These are phyloP conservation scores for Octopus bimaculoides DNA, from an alignment of 1,140 invertebrate species.

Conservation along the genomic window DNA sequence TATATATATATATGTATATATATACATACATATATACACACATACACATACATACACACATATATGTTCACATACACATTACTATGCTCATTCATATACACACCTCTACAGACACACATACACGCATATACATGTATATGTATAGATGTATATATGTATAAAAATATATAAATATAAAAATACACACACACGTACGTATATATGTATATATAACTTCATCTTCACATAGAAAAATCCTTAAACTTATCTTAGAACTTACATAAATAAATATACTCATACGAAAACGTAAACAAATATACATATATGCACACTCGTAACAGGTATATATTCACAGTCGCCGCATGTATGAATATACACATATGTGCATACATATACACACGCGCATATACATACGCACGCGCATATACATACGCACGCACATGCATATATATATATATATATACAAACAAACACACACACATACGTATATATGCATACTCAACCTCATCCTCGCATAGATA, in stretches of 20 bases:
- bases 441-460: not conserved
- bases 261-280: not conserved
- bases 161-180: not conserved
- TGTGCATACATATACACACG: not conserved
- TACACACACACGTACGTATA: not conserved
- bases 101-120: not conserved
- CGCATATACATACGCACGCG: not conserved
- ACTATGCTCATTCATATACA: not conserved
- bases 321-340: too few species aligned
- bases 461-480: not conserved
- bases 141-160: not conserved
- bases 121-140: not conserved
- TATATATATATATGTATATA: slow-evolving; percentile 2
- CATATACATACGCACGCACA: not conserved
- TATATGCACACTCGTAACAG: not conserved
- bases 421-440: not conserved
- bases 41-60: not conserved
- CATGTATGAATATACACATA: not conserved
- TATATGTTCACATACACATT: not conserved
- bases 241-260: not conserved
- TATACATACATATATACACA: not conserved
- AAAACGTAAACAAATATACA: not conserved
- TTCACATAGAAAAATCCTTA: not conserved
- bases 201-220: not conserved
- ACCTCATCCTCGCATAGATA: not conserved